Conservation (phyloP, 2,797 vertebrate species). For the Pseudochirops corinnae region DNA sequence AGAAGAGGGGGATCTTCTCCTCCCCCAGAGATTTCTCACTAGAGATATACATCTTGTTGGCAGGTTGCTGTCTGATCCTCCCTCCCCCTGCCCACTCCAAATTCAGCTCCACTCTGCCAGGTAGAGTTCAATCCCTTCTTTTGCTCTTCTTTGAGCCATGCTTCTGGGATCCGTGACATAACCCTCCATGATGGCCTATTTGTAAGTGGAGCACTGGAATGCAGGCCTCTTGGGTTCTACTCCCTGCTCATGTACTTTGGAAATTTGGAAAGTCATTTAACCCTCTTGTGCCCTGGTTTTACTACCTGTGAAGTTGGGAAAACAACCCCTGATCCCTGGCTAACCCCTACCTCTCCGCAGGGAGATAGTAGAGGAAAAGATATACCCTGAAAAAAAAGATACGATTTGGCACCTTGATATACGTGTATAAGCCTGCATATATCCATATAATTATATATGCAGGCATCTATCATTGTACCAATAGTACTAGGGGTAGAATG, state of each 20-base stretch:
- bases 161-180: background rate
- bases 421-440: background rate
- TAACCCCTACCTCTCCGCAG: background rate
- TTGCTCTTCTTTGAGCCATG: background rate
- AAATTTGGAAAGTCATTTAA: background rate
- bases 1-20: slow-evolving; percentile 61
- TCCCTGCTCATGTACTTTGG: background rate
- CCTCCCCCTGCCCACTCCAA: background rate
- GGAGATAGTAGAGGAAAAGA: background rate
- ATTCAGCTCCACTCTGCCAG: background rate
- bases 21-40: slow-evolving; percentile 58
- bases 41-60: background rate
- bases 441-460: background rate
- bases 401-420: background rate
- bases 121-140: background rate
- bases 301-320: background rate
- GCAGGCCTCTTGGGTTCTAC: background rate
- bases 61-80: slow-evolving; percentile 31
- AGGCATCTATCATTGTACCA: background rate
- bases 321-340: background rate
- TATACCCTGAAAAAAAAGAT: background rate
- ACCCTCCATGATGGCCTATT: background rate
- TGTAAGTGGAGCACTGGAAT: background rate
- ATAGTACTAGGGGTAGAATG: background rate
- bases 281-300: background rate